Percentiles rank a stretch among this genome's conserved stretches.
These are phyloP conservation scores for Galagoides demidoff DNA, from an alignment of 2,797 vertebrate species.

Conservation along the genomic window DNA sequence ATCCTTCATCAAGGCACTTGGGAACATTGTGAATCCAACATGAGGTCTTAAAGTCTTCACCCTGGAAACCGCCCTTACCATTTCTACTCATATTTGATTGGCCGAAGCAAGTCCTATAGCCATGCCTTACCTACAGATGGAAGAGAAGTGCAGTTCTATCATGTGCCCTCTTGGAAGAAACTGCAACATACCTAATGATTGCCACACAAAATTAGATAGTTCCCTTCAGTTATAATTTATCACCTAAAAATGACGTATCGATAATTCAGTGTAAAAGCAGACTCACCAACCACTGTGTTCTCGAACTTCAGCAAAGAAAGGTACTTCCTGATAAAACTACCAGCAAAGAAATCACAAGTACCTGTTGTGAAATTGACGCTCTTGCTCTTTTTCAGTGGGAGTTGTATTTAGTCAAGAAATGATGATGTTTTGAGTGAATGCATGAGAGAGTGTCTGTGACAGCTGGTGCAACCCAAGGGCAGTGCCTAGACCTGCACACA, in stretches of 20 bases:
- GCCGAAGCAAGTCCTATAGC: neutral
- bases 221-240: neutral
- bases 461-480: neutral
- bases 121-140: neutral
- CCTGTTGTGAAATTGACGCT: neutral
- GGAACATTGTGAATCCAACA: neutral
- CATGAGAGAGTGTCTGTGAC: neutral
- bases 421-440: slow-evolving; percentile 15
- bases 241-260: neutral
- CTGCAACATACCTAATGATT: neutral
- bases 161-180: neutral
- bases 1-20: neutral
- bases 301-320: slow-evolving; percentile 10
- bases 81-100: neutral
- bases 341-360: neutral
- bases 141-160: neutral
- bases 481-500: neutral
- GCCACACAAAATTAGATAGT: neutral
- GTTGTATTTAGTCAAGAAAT: neutral
- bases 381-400: neutral
- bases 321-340: neutral
- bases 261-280: neutral
- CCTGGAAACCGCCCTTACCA: neutral
- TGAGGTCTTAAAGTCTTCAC: neutral
- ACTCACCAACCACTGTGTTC: neutral